Evolutionary conservation across 2,113 vertebrate species (phyloP).

Genomic region (Seriola aureovittata): DNA sequence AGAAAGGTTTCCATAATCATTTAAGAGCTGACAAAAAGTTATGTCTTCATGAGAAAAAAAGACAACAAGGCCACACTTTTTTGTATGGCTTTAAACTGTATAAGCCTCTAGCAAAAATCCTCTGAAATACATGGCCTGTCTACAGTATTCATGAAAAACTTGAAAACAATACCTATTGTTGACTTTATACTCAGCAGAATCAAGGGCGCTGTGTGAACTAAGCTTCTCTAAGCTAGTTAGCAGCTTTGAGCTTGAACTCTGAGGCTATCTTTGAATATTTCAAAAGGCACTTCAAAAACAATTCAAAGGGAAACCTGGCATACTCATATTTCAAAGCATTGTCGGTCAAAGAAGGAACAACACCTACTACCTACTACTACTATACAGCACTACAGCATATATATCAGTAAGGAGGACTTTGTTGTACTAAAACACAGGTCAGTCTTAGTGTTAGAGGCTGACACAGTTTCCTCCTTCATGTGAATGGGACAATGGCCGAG

Average conservation of each 20-base stretch:
- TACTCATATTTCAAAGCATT: slow-evolving; percentile 33
- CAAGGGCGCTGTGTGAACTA: background rate
- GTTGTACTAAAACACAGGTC: background rate
- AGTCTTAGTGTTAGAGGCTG: background rate
- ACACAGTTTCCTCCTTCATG: background rate
- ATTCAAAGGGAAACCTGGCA: slow-evolving; percentile 30
- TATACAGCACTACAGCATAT: background rate
- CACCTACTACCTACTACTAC: background rate
- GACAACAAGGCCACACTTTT: background rate
- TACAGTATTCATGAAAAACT: slow-evolving; percentile 15
- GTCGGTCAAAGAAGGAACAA: slow-evolving; percentile 38
- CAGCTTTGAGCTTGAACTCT: slow-evolving; percentile 40
- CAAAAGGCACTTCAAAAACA: slow-evolving; percentile 41
- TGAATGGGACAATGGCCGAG: background rate
- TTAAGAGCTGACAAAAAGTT: slow-evolving; percentile 2
- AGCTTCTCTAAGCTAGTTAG: slow-evolving; percentile 32
- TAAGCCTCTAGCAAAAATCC: slow-evolving; percentile 29
- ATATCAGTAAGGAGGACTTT: background rate
- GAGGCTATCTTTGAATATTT: slow-evolving; percentile 47
- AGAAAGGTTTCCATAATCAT: background rate
- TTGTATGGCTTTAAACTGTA: slow-evolving; percentile 11
- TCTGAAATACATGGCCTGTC: background rate
- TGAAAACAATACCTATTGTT: slow-evolving; percentile 40
- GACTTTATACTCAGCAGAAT: slow-evolving; percentile 28
- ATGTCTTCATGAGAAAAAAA: slow-evolving; percentile 5